Base-by-base conservation (phyloP, 2,113 vertebrate genomes). In the Cyanocitta stelleri region DNA sequence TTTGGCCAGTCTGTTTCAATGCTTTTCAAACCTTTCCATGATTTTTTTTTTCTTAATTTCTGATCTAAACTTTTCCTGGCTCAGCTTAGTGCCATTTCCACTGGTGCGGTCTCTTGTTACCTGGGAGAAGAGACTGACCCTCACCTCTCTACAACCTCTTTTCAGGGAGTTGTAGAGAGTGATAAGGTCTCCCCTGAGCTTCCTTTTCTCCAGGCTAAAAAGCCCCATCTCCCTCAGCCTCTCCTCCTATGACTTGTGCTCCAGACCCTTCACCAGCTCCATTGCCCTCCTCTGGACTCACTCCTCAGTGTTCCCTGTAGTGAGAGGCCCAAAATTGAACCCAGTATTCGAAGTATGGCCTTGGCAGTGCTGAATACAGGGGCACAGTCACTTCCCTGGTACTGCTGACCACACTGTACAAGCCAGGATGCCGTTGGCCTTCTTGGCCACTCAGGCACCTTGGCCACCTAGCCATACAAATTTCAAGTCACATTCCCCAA, bases 261-360 rank as follows among this genome's bases (percentile, higher is more conserved):
- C 24, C 48, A 83, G 48, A 62, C 14, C 8, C n/a, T 83, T 89
- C 48, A 55, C 17, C 11, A 27, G 58, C 17, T 54, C 41, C 32
- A 18, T 1, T 55, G 48, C 26, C 24, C 41, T 55, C 55, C 26
- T 49, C 48, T 83, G 54, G 73, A 20, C 30, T 55, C 55, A 32
- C 20, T 76, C 9, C 12, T 62, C 35, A 22, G 9, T 27, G 17
- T 22, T 55, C 32, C n/a, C 24, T 30, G 35, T 43, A 35, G 55
- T 43, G 26, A 69, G 26, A 14, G 30, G 63, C 17, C 13, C 55
- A 76, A 43, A 83, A 69, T 4, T 41, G n/a, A 62, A 11, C 41
- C 4, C 21, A 11, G 10, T 27, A 62, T 55, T 62, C 0, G 0
- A 62, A 20, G 21, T 55, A 41, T 6, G 21, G 8, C 48, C 55